Evolutionary conservation across 1,140 invertebrate genomes (phyloP).

Genomic region (Phthorimaea operculella): DNA sequence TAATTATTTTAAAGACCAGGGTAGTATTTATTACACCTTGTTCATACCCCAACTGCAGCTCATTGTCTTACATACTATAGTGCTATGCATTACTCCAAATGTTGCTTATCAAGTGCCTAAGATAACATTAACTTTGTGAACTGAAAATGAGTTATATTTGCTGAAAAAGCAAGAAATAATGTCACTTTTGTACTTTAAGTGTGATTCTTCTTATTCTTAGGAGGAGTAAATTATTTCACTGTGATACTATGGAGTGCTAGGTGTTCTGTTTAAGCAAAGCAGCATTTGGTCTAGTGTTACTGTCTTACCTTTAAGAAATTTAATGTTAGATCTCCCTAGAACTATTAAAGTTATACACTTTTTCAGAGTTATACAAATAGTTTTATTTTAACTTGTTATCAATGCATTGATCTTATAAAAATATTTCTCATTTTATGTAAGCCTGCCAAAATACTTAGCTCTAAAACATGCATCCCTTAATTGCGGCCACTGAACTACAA

Average conservation of each 20-base stretch:
- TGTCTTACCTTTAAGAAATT: background rate
- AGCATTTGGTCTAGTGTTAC: background rate
- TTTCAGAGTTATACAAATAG: conserved; percentile 12
- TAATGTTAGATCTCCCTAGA: conserved; percentile 21
- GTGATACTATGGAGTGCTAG: background rate
- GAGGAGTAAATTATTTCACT: background rate
- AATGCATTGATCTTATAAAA: background rate
- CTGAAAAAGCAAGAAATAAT: no score
- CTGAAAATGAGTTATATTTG: no score
- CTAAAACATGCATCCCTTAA: conserved; percentile 71
- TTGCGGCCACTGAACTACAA: conserved; percentile 92
- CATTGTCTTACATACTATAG: no score
- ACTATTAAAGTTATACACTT: conserved; percentile 25
- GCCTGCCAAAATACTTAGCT: conserved; percentile 73
- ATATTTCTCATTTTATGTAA: conserved; percentile 54
- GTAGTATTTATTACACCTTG: no score
- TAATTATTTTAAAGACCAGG: no score
- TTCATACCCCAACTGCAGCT: no score
- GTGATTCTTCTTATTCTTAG: background rate
- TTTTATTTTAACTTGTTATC: background rate
- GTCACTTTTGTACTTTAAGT: no score
- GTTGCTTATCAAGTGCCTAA: background rate
- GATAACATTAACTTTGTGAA: no score
- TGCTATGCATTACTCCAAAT: conserved; percentile 1
- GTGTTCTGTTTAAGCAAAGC: background rate